A percentile compares a stretch with the other conserved stretches of the same genome.
Conservation (phyloP, 2,888 invertebrate genomes). For the Melipona bicolor region DNA sequence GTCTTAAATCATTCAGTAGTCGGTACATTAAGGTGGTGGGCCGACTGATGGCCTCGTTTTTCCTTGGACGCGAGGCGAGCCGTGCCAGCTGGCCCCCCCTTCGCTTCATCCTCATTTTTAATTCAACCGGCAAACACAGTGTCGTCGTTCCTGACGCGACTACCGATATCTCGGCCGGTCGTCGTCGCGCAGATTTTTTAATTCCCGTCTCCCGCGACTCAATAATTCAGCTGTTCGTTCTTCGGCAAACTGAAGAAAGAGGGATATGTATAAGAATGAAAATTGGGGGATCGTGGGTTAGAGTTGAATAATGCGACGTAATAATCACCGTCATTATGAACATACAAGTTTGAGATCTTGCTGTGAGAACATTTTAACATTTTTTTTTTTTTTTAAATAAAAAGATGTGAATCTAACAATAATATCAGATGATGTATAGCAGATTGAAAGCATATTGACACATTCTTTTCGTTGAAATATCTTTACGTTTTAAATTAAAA, state of each 20-base stretch:
- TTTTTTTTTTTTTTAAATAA: too few relatives aligned
- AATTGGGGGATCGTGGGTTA: too few relatives aligned
- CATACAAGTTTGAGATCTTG: too few relatives aligned
- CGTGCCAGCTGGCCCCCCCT: conserved; percentile 63
- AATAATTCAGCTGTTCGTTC: conserved; percentile 80
- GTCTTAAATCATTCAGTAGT: conserved; percentile 76
- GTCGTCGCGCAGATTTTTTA: conserved; percentile 78
- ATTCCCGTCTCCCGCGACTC: conserved; percentile 76
- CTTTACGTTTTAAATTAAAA: too few relatives aligned
- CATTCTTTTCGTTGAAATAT: too few relatives aligned
- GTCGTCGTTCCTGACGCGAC: conserved; percentile 55
- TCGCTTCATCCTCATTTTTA: conserved; percentile 80
- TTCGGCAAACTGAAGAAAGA: conserved; percentile 16
- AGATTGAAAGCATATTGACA: too few relatives aligned
- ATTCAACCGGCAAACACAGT: conserved; percentile 83
- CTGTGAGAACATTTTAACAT: too few relatives aligned
- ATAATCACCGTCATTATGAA: too few relatives aligned
- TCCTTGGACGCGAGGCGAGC: conserved; percentile 65
- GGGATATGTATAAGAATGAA: too few relatives aligned
- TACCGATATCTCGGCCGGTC: conserved; percentile 62
- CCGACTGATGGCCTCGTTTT: conserved; percentile 78
- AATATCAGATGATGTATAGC: too few relatives aligned
- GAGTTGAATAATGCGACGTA: too few relatives aligned
- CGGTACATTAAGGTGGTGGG: conserved; percentile 76
- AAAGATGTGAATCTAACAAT: too few relatives aligned